Percentiles rank a stretch among this genome's conserved stretches.
phyloP scores from a whole-genome alignment of 30 jellyfish, hydroid and myxozoan genomes.

The Pseudorhiza aurosa region DNA sequence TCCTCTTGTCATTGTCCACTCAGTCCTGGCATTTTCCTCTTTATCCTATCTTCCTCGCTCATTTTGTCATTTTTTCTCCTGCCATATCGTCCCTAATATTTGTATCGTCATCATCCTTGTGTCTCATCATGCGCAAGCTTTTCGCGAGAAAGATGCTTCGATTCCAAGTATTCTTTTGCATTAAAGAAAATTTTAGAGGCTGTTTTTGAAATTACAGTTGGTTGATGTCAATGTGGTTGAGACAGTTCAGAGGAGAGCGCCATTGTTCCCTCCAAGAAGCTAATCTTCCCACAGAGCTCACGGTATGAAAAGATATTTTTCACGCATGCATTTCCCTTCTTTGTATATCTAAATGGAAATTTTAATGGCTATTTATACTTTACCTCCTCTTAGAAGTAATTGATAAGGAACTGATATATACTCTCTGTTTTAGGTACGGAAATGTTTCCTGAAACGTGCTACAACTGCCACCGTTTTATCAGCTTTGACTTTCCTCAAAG shows the following conservation, averaged over 20 bases:
- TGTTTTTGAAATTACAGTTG: slow-evolving; percentile 4
- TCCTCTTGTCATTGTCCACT: too few species aligned
- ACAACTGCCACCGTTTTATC: neutral
- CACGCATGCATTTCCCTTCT: neutral
- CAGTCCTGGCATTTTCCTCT: too few species aligned
- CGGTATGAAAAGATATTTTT: slow-evolving; percentile 24
- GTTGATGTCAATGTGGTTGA: slow-evolving; percentile 35
- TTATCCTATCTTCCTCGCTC: too few species aligned
- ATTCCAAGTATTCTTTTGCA: too few species aligned
- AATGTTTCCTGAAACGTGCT: slow-evolving; percentile 57
- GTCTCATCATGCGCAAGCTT: too few species aligned
- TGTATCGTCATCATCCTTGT: too few species aligned
- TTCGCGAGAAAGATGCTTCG: too few species aligned
- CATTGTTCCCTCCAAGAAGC: neutral
- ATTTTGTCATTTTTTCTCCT: too few species aligned
- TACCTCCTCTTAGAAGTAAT: neutral
- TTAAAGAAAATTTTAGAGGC: neutral
- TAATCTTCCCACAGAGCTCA: slow-evolving; percentile 2
- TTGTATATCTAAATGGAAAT: neutral
- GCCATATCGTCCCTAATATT: too few species aligned
- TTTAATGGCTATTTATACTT: neutral
- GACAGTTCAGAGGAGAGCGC: slow-evolving; percentile 27
- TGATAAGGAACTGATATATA: neutral
- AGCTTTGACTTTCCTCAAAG: neutral
- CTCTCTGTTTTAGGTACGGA: slow-evolving; percentile 28